Evolutionary conservation across 2,888 invertebrate species (phyloP), one percentile per base, ranked within the genome.

Genomic region (Eulithis prunata): DNA sequence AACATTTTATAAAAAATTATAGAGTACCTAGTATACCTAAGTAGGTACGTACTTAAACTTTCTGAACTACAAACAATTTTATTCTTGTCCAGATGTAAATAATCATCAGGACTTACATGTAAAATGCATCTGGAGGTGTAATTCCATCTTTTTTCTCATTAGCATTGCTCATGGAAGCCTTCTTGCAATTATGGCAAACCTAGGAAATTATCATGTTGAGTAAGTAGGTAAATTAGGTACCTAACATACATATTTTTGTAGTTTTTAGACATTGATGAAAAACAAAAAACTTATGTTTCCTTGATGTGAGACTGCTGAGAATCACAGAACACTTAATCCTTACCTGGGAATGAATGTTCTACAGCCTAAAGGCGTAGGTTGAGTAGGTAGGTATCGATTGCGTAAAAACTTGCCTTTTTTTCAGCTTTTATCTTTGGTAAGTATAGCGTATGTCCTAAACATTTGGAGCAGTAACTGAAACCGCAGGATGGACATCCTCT

Each of bases 401-500:
- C 14, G 3, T 8, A 11, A 8, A 47, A 90, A 77, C 96, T 96
- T 57, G 97, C 96, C 87, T 95, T 96, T 61, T 94, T 94, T 78
- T 95, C 94, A 54, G 93, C 89, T 73, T 94, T 94, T 5, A 94
- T 91, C 80, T 95, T 95, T 10, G 96, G 94, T 66, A 97, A 87
- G 76, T 94, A 94, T 68, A 94, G 90, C 86, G 96, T 96, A 76
- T 96, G 94, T 74, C 95, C 95, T 56, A 98, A 89, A 85, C 98
- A 98, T 85, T 96, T 97, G 67, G 94, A 94, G 84, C 98, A 98
- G 88, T 95, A 97, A 55, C 97, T 96, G 88, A 96, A 96, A 41
- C 97, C 97, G 89, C 98, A 98, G 78, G 94, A 95, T 51, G 97
- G 96, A 84, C 98, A 98, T 21, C 96, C 97, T 90, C 95, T 94